Evolutionary conservation across 2,113 vertebrate species (phyloP).

Genomic region (Puntigrus tetrazona): DNA sequence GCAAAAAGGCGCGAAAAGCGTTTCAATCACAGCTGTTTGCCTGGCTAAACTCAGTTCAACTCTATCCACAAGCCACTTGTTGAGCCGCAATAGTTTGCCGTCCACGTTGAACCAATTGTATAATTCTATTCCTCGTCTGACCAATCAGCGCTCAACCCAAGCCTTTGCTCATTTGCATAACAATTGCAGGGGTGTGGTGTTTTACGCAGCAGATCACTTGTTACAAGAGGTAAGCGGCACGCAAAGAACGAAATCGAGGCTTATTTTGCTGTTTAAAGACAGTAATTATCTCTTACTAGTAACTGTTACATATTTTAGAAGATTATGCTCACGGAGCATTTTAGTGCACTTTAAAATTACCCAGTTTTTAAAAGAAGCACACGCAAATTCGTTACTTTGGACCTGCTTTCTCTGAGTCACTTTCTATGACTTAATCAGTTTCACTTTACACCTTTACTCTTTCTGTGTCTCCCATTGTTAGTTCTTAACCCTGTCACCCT

Average conservation of each 20-base stretch:
- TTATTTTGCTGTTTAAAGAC: background rate
- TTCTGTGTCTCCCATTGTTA: background rate
- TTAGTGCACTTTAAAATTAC: background rate
- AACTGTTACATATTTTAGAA: background rate
- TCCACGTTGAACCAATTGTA: conserved; percentile 38
- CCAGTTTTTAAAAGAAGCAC: background rate
- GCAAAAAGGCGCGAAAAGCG: conserved; percentile 6
- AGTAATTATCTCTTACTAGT: background rate
- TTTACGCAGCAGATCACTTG: background rate
- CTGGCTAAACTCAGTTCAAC: conserved; percentile 20
- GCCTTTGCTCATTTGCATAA: conserved; percentile 69
- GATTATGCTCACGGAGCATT: background rate
- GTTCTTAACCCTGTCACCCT: background rate
- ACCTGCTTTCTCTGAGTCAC: background rate
- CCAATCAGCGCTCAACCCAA: conserved; percentile 67
- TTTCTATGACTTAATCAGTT: background rate
- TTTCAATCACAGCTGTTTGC: conserved; percentile 28
- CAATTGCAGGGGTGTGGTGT: conserved; percentile 58
- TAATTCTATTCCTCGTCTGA: conserved; percentile 55
- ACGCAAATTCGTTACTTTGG: background rate
- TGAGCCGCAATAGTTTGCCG: conserved; percentile 54
- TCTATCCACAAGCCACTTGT: conserved; percentile 63
- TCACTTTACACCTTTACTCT: conserved; percentile 3
- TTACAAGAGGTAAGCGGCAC: background rate
- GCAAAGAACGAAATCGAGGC: background rate